Evolutionary conservation across 2,888 invertebrate genomes (phyloP).

Genomic region (Toxonevra muliebris): DNA sequence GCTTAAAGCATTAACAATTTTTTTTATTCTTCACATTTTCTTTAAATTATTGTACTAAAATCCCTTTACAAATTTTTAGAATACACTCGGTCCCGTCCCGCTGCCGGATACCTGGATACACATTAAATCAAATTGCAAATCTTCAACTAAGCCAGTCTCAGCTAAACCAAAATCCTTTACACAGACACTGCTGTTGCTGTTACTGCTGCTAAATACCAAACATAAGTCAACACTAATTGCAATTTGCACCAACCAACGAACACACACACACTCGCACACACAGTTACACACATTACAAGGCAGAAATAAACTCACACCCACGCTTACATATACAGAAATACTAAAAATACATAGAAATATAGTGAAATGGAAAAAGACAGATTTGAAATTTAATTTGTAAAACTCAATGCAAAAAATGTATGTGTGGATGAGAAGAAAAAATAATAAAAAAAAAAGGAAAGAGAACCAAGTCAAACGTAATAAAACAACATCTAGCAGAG

Average conservation of each 20-base stretch:
- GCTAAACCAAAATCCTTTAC: constrained; percentile 22
- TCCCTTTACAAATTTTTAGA: too few species aligned
- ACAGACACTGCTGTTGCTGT: neutral
- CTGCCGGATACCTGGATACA: neutral
- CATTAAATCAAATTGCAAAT: constrained; percentile 22
- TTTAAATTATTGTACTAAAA: too few species aligned
- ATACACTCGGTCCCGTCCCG: neutral
- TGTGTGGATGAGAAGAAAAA: too few species aligned
- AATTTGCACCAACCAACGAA: constrained; percentile 13
- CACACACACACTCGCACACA: constrained; percentile 13
- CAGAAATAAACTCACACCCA: neutral
- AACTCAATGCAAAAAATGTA: constrained; percentile 28
- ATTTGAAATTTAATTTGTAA: constrained; percentile 47
- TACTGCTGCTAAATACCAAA: constrained; percentile 22
- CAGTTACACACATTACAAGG: neutral
- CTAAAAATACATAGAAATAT: neutral
- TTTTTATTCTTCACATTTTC: too few species aligned
- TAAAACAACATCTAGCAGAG: too few species aligned
- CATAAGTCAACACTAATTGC: constrained; percentile 32
- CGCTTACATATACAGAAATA: neutral
- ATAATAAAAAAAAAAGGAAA: too few species aligned
- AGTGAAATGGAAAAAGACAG: constrained; percentile 21
- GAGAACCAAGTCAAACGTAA: too few species aligned
- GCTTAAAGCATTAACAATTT: too few species aligned
- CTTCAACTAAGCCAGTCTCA: constrained; percentile 14